Conservation (phyloP, 1,140 invertebrate species). For the Zaprionus taronus region DNA sequence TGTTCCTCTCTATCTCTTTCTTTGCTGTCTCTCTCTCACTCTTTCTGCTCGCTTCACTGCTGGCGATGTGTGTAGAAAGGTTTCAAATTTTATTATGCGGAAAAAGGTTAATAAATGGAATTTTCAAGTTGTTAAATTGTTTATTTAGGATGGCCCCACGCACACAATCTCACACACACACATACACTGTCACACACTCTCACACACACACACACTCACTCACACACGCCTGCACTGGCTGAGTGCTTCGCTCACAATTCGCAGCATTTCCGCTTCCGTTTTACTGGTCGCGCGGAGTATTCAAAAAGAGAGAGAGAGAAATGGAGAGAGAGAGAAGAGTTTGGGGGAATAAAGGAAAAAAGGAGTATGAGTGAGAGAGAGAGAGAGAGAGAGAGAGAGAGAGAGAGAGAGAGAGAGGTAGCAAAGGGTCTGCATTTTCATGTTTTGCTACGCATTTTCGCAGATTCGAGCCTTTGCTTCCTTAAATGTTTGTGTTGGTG, state of each 20-base stretch:
- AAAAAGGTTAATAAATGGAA: conserved; percentile 71
- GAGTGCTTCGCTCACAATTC: conserved; percentile 24
- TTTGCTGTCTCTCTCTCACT: not conserved
- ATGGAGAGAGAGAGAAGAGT: not conserved
- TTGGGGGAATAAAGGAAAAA: not conserved
- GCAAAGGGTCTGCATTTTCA: conserved; percentile 33
- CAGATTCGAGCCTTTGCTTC: conserved; percentile 31
- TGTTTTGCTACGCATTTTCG: conserved; percentile 47
- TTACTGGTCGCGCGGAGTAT: conserved; percentile 6
- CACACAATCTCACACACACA: conserved; percentile 19
- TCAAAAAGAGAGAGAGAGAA: not conserved
- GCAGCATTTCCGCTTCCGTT: conserved; percentile 52
- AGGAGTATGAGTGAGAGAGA: not conserved
- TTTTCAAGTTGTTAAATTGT: conserved; percentile 71
- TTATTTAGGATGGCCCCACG: conserved; percentile 59
- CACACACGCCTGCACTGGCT: conserved; percentile 15
- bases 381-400: not conserved
- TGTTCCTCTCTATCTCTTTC: not conserved
- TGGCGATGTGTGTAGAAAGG: conserved; percentile 34
- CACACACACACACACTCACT: not conserved
- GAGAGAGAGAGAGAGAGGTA: not conserved
- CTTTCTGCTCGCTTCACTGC: not conserved
- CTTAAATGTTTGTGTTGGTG: conserved; percentile 12
- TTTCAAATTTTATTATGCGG: conserved; percentile 67
- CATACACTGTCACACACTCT: conserved; percentile 1